Percentiles rank a stretch among this genome's conserved stretches.
phyloP scores from a whole-genome alignment of 2,888 invertebrate genomes.

The Ophion costatus region DNA sequence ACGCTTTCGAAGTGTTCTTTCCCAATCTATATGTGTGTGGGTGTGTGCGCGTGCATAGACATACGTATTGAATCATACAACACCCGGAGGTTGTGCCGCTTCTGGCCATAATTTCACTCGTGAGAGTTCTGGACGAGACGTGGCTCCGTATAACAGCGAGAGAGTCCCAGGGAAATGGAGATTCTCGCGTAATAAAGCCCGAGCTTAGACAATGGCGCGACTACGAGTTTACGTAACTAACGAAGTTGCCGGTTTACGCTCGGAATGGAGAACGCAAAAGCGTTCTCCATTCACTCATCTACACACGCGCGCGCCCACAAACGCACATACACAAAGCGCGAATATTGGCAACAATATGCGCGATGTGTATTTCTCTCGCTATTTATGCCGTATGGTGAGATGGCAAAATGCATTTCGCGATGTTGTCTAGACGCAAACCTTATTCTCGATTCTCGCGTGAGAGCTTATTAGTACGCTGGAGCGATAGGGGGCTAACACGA shows the following conservation, averaged over 20 bases:
- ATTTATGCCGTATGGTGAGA: constrained; percentile 9
- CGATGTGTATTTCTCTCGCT: neutral
- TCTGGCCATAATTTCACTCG: constrained; percentile 49
- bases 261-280: constrained; percentile 61
- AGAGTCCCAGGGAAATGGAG: constrained; percentile 34
- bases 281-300: neutral
- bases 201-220: constrained; percentile 71
- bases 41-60: neutral
- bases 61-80: constrained; percentile 37
- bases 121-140: constrained; percentile 65
- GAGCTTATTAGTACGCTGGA: constrained; percentile 42
- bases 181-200: constrained; percentile 69
- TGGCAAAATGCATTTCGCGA: constrained; percentile 37
- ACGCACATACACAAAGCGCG: neutral
- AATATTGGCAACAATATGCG: constrained; percentile 21
- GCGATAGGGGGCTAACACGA: neutral
- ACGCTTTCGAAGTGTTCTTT: neutral
- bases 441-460: constrained; percentile 3
- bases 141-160: constrained; percentile 44
- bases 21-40: neutral
- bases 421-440: constrained; percentile 44
- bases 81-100: constrained; percentile 14
- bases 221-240: constrained; percentile 73
- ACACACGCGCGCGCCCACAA: neutral
- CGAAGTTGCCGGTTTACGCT: constrained; percentile 70